A percentile compares a stretch with the other conserved stretches of the same genome.
Conservation (phyloP, 2,113 vertebrate species). For the Cichladusa arquata region DNA sequence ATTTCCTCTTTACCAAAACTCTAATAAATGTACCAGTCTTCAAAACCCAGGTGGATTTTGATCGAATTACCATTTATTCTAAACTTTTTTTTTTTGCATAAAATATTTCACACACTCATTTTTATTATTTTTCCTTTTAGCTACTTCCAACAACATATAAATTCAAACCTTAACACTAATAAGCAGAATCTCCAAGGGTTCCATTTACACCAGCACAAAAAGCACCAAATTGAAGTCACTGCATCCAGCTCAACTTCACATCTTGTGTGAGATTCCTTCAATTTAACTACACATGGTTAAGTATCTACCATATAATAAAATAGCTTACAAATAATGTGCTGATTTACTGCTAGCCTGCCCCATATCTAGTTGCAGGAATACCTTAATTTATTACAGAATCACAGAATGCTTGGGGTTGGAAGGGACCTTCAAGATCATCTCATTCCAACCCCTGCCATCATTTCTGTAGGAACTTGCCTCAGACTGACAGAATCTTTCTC, state of each 20-base stretch:
- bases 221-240: not conserved
- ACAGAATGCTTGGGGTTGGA: not conserved
- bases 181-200: not conserved
- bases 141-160: not conserved
- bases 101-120: not conserved
- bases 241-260: not conserved
- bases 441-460: not conserved
- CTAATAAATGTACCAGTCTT: not conserved
- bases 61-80: not conserved
- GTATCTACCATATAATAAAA: not conserved
- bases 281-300: not conserved
- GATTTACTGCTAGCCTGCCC: not conserved
- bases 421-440: not conserved
- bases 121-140: not conserved
- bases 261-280: not conserved
- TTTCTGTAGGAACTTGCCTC: not conserved
- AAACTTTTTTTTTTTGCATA: not conserved
- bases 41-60: not conserved
- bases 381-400: not conserved
- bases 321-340: not conserved
- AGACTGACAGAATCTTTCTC: not conserved
- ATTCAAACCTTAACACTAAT: not conserved
- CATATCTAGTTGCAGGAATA: not conserved
- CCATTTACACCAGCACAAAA: not conserved
- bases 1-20: not conserved